Conservation (phyloP, 1,140 invertebrate species). For the Neuroterus valhalla region DNA sequence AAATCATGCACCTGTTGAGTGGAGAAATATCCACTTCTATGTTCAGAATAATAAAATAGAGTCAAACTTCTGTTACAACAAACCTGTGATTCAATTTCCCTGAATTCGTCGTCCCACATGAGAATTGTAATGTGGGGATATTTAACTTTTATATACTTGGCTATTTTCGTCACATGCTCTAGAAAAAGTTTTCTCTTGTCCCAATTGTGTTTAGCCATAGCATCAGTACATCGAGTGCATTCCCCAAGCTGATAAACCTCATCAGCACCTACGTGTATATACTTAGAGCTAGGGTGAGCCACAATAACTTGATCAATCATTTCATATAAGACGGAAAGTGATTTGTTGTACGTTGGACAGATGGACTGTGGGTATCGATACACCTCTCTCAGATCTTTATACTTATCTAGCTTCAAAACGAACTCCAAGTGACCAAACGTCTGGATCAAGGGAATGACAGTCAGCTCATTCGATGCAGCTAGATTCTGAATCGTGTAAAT, state of each 20-base stretch:
- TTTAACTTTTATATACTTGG: constrained; percentile 77
- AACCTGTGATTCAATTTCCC: constrained; percentile 78
- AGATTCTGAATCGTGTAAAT: constrained; percentile 79
- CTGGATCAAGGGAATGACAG: constrained; percentile 94
- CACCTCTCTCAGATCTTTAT: constrained; percentile 85
- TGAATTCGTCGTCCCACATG: constrained; percentile 97
- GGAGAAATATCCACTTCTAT: too few species aligned
- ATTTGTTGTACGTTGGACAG: constrained; percentile 86
- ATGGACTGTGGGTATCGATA: constrained; percentile 85
- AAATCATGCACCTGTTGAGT: too few species aligned
- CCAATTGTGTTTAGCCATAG: constrained; percentile 72
- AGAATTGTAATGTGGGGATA: constrained; percentile 82
- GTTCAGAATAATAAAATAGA: constrained; percentile 19
- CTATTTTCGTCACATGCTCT: constrained; percentile 80
- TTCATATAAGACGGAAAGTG: constrained; percentile 81
- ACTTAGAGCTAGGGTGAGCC: constrained; percentile 77
- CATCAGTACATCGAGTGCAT: constrained; percentile 82
- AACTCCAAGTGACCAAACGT: constrained; percentile 97
- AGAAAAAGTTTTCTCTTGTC: constrained; percentile 80
- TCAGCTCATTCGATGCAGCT: constrained; percentile 81
- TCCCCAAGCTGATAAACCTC: constrained; percentile 90
- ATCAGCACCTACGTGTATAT: constrained; percentile 88
- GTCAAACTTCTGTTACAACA: constrained; percentile 11
- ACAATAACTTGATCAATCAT: constrained; percentile 90
- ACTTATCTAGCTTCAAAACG: constrained; percentile 87